Conservation (phyloP, 2,113 vertebrate species). For the Xerus inauris region DNA sequence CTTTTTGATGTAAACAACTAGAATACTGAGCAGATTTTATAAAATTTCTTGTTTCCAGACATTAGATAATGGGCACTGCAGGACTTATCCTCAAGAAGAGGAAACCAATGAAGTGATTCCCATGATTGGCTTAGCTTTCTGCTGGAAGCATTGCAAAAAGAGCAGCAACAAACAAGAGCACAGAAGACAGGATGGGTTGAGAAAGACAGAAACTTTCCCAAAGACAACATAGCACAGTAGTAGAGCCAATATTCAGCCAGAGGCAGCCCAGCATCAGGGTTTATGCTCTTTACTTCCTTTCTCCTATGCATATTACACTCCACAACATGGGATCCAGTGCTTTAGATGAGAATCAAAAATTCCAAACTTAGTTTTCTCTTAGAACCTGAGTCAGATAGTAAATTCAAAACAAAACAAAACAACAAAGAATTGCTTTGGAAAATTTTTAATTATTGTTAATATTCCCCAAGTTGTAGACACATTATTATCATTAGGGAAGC, state of each 20-base stretch:
- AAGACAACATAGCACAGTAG: neutral
- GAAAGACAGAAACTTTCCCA: neutral
- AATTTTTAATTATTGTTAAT: neutral
- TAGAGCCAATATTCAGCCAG: neutral
- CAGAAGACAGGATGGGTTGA: neutral
- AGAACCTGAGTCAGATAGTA: neutral
- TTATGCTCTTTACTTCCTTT: neutral
- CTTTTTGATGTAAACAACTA: neutral
- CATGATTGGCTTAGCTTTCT: neutral
- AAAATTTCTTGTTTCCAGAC: neutral
- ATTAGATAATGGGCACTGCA: neutral
- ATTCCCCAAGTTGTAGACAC: neutral
- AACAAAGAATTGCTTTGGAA: neutral
- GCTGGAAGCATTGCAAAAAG: neutral
- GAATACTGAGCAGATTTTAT: neutral
- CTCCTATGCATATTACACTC: rapidly evolving
- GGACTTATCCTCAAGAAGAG: neutral
- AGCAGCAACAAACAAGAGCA: neutral
- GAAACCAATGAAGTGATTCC: neutral
- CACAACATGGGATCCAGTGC: neutral
- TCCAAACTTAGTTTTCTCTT: conserved; percentile 7
- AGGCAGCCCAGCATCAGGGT: neutral
- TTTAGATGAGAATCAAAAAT: neutral
- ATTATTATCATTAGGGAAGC: neutral
- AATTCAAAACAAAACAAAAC: neutral